Base-by-base conservation (phyloP, 2,113 vertebrate genomes). In the Hemiprocne comata region DNA sequence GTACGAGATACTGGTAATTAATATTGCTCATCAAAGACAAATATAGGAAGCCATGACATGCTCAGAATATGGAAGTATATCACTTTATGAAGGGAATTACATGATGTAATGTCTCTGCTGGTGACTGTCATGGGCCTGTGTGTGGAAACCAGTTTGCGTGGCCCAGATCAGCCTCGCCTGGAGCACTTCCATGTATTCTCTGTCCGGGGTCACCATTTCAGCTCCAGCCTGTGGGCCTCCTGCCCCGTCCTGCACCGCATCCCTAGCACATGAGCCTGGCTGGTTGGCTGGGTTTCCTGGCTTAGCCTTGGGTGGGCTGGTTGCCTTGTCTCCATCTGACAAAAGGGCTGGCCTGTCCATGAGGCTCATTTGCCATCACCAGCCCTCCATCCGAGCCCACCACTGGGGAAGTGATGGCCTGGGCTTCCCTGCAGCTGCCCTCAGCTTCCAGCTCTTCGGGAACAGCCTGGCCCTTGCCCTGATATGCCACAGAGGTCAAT, bases 231-330 rank as follows among this genome's bases (percentile, higher is more conserved):
- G 33, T 50, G 23, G 13, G 8, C 10, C 9, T 60, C 13, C n/a
- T 25, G 17, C 25, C 28, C 20, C 5, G 1, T 25, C 42, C 58
- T 25, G 26, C 2, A 3, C 25, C 50, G 25, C 28, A 13, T 38
- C 40, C 28, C 19, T 5, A 6, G 10, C 5, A 7, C 3, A 0
- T 13, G 23, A n/a, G 33, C 44, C 64, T 0, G 0, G 18, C 2
- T 2, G 10, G 24, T 13, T 7, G 8, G 10, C 12, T 51, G 40
- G 31, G 10, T 62, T 38, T 62, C 33, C 61, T 57, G 46, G 7
- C 28, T 57, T 82, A 38, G 15, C n/a, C 38, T 36, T 42, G 48
- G 46, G 24, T 6, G 8, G 28, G 12, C 51, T 17, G 9, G 21
- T 50, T 55, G 44, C 23, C 17, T 40, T 66, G 8, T 66, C n/a